Base-by-base conservation (phyloP, 2,797 vertebrate genomes). In the Pteropus rufus region DNA sequence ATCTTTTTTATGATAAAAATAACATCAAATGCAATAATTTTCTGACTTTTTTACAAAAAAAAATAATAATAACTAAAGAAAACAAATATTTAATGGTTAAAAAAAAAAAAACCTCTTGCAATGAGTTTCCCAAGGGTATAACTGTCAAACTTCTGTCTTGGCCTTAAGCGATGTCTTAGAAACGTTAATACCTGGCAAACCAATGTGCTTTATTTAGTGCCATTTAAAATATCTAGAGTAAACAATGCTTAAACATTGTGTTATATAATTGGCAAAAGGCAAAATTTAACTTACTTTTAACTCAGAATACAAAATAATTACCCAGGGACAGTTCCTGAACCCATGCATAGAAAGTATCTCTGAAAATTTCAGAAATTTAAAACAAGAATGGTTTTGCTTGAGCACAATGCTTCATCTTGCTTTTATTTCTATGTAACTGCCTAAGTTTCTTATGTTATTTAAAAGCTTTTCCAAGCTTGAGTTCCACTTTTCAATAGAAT, bases 251-350 rank as follows among this genome's bases (percentile, higher is more conserved):
- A 7, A 54, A n/a, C 12, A 39, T 39, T 77, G 2, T 82, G 56
- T 34, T 80, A 46, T 54, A 19, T 75, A 60, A 83, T 62, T 95
- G 67, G 8, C 18, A 72, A 72, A 16, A 88, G 2, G 7, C 2
- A 95, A 91, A 80, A 52, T 73, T 88, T 83, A 95, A 70, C 9
- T 81, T 80, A 88, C 15, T 91, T 93, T 93, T 72, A 62, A 85
- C 7, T 85, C 6, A 54, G 5, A 70, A 93, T 73, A 23, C 14
- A 62, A 54, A 81, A 94, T 21, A 31, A 64, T 3, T 15, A 56
- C 11, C 7, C 19, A 67, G 39, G 16, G 85, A 67, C 0, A 73
- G 23, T 85, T 11, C 26, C 6, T 94, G 46, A 44, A 29, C 34
- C 16, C 46, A 26, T 7, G 3, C 34, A 69, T 34, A 77, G 12